phyloP scores from a whole-genome alignment of 1,140 invertebrate species.

The Mesaphorura yosii region DNA sequence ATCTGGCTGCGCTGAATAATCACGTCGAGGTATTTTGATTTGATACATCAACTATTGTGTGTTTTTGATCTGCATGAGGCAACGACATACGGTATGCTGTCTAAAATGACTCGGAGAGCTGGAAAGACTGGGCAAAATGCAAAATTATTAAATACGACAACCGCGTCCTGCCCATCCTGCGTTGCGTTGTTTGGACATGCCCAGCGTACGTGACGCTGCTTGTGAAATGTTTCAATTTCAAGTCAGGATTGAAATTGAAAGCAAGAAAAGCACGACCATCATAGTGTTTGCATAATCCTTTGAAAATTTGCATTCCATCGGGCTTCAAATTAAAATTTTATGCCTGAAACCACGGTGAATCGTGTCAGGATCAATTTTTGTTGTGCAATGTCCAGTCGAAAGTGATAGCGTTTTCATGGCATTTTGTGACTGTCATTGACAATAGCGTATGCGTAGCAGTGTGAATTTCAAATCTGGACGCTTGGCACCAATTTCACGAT shows the following conservation, averaged over 20 bases:
- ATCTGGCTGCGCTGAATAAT: constrained; percentile 78
- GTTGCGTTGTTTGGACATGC: not conserved
- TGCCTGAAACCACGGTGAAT: too few relatives aligned
- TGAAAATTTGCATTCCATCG: constrained; percentile 23
- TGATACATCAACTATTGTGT: not conserved
- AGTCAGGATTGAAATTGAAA: not conserved
- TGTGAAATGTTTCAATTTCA: constrained; percentile 17
- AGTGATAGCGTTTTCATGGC: too few relatives aligned
- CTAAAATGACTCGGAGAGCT: not conserved
- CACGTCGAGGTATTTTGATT: constrained; percentile 58
- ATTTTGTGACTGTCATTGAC: too few relatives aligned
- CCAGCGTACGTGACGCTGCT: constrained; percentile 9
- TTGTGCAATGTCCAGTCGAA: too few relatives aligned
- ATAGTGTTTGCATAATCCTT: too few relatives aligned
- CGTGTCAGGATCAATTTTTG: too few relatives aligned
- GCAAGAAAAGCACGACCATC: too few relatives aligned
- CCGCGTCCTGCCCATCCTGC: not conserved
- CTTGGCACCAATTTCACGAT: too few relatives aligned
- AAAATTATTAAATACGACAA: not conserved
- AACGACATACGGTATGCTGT: not conserved
- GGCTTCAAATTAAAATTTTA: constrained; percentile 23
- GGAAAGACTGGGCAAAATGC: not conserved
- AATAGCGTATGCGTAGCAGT: too few relatives aligned
- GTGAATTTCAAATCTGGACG: too few relatives aligned
- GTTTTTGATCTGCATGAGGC: not conserved